Base-by-base conservation (phyloP, 2,888 invertebrate genomes). In the Melinaea menophilus region DNA sequence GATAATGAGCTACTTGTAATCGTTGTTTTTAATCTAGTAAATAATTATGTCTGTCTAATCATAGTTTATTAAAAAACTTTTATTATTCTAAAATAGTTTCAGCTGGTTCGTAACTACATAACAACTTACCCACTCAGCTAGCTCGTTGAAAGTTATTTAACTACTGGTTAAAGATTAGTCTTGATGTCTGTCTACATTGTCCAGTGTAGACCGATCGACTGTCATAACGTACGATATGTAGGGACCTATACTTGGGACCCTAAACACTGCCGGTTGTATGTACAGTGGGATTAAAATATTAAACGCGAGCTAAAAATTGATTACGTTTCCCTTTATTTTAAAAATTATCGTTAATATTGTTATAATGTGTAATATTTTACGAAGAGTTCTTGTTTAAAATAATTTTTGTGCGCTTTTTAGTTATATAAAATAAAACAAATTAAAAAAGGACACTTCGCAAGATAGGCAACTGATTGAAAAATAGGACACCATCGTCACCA, bases 191-290 rank as follows among this genome's bases (percentile, higher is more conserved):
- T 69, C 37, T 45, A 31, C 66, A 60, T 66, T 65, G 63, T 65
- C 67, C 65, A 64, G 65, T 61, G 55, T 67, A 69, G 65, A 55
- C 67, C 68, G 72, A 77, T 75, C 76, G 78, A 70, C 73, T 74
- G 77, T 62, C 68, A 61, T 62, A 65, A 62, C 58, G 63, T 71
- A 69, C 70, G 69, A 74, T 74, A 75, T 71, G 69, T 72, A 71
- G 73, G 68, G 72, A 72, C 72, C 77, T 76, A 75, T 74, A 73
- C 75, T 72, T 70, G 67, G 79, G 79, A 79, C 80, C 79, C 80
- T 82, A 82, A 81, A 77, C 72, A 75, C 79, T 81, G 75, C 76
- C 78, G 77, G 71, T 68, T 65, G 12, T 58, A 55, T 73, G 64
- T 78, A 85, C 79, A 82, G 82, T 73, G 2, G 78, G 83, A 69